Base-by-base conservation (phyloP, 2,113 vertebrate genomes). In the Toxostoma redivivum region DNA sequence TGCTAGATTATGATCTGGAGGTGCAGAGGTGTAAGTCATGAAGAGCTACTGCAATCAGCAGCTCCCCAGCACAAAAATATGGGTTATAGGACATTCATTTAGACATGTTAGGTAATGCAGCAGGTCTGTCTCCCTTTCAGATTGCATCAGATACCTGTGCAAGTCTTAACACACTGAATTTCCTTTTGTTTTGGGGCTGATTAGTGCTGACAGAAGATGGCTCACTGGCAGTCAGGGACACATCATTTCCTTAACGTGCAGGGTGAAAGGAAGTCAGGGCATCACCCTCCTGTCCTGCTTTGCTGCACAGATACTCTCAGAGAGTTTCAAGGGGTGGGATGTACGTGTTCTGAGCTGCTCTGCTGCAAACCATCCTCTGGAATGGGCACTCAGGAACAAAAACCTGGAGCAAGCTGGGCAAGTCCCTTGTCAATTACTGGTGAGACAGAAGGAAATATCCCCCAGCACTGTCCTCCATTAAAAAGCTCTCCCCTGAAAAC, bases 81-180 rank as follows among this genome's bases (percentile, higher is more conserved):
- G 85, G 53, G 22, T 47, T 58, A 9, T 70, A 66, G 51, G 88
- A 28, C 44, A 72, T 67, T 90, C 35, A 20, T 72, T 65, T 88
- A 70, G 82, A 40, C 22, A 21, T 77, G 67, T 90, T 70, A 86
- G 71, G 67, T 62, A 93, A 91, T 76, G 48, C 56, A 90, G n/a
- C 64, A 87, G 61, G 47, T 65, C 91, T 86, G 64, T 70, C 71
- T 96, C 38, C 27, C 45, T n/a, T 64, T 81, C 37, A 84, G 82
- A 83, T 95, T 96, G 82, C 86, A 88, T 90, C 95, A 94, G 90
- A 86, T 53, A 64, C 23, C 73, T 47, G 10, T 89, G 74, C 95
- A 96, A 92, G 92, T 94, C 93, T 58, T 71, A 73, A 90, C 94
- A 96, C 31, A 81, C 47, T 56, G 24, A 64, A 28, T 92, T 88